A percentile compares a stretch with the other conserved stretches of the same genome.
These are phyloP conservation scores for Metridium senile DNA, from an alignment of 92 coral and sea anemone species.

Conservation along the genomic window DNA sequence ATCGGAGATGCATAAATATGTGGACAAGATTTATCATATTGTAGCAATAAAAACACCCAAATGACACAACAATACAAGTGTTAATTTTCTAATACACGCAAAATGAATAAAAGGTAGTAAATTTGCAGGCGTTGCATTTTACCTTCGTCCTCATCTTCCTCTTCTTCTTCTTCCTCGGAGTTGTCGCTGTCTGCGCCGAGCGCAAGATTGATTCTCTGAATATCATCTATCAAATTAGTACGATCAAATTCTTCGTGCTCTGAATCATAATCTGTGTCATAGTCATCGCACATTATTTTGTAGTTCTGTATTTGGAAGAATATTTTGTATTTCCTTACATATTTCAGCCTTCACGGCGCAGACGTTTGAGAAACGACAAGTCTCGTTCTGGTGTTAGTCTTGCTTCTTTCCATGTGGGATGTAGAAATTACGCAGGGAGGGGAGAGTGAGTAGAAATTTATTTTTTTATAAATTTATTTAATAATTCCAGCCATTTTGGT, in stretches of 20 bases:
- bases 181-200: constrained; percentile 55
- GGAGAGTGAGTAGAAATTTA: neutral
- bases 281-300: constrained; percentile 32
- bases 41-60: neutral
- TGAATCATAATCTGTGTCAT: constrained; percentile 37
- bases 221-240: constrained; percentile 75
- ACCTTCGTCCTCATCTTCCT: constrained; percentile 38
- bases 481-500: no score
- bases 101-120: neutral
- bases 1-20: neutral
- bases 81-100: no score
- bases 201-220: constrained; percentile 81
- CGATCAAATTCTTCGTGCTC: constrained; percentile 64
- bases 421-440: neutral
- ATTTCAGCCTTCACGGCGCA: constrained; percentile 10
- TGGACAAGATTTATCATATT: neutral
- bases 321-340: no score
- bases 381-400: constrained; percentile 8
- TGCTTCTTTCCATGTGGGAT: constrained; percentile 34
- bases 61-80: no score
- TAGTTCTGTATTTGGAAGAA: neutral
- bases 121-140: constrained; percentile 14
- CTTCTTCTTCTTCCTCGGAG: constrained; percentile 49
- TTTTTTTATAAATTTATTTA: neutral
- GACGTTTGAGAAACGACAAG: constrained; percentile 10